Base-by-base conservation (phyloP, 2,797 vertebrate genomes). In the Rallus crepitans region DNA sequence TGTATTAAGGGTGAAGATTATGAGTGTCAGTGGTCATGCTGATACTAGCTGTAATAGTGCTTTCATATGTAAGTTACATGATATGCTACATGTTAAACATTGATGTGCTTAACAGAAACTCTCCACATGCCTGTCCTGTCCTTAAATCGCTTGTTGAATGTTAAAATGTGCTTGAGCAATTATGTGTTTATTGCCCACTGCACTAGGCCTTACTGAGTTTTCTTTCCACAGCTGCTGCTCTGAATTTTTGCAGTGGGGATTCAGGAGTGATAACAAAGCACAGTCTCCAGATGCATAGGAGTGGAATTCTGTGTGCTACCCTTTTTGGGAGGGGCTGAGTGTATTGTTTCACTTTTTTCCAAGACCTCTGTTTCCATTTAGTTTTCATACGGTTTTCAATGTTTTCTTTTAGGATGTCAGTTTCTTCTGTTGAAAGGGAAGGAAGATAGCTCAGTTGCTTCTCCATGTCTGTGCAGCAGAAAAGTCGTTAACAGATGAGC, bases 391-490 rank as follows among this genome's bases (percentile, higher is more conserved):
- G 92, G 91, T 95, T 97, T 96, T 97, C 82, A 85, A 90, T 96
- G 94, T 92, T 94, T 96, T 94, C 90, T 96, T 96, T 92, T 96
- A 95, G 95, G 95, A 78, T 93, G n/a, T 96, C 92, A 92, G 80
- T 83, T 97, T 71, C 94, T 71, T 92, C 94, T 93, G 91, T 97
- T 96, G 95, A 94, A 95, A 96, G 95, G 94, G 96, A 82, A 96
- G 94, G 89, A 96, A 89, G 94, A 94, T 95, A 93, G 94, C 87
- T 97, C 95, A 97, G 95, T 96, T 96, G 94, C 87, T 96, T 95
- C 91, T 96, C 89, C 95, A 90, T 94, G 91, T 86, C 82, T 93
- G 87, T 96, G 87, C 94, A 95, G 82, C 92, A 93, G 96, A n/a
- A 81, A 94, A 94, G 94, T 94, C 76, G 39, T 82, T 92, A 89